Percentiles rank a stretch among this genome's conserved stretches.
Evolutionary conservation across 2,113 vertebrate genomes (phyloP).

Genomic region (Acanthisitta chloris): DNA sequence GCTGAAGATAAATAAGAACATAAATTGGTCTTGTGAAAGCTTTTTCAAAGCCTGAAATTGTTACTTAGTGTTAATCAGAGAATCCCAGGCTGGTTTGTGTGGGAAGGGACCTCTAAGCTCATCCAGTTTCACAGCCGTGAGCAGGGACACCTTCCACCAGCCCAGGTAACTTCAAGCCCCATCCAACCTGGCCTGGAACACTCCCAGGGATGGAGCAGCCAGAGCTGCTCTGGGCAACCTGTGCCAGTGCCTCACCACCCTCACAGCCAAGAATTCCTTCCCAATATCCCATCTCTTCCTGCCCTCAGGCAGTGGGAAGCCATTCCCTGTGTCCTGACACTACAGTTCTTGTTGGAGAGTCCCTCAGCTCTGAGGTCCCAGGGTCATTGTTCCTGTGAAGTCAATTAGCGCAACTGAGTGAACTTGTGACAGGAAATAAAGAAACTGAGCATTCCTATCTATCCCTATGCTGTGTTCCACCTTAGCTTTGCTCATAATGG

Average conservation of each 20-base stretch:
- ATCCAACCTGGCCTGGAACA: neutral
- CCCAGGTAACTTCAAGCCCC: neutral
- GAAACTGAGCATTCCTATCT: accelerated
- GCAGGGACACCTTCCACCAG: neutral
- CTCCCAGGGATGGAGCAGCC: neutral
- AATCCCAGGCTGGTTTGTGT: neutral
- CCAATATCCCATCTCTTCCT: neutral
- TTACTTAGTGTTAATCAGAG: neutral
- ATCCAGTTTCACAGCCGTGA: neutral
- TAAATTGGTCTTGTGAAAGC: neutral
- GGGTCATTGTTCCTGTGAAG: neutral
- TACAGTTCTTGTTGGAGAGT: neutral
- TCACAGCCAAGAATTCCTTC: neutral
- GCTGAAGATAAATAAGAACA: neutral
- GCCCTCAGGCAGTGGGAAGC: neutral
- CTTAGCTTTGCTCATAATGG: neutral
- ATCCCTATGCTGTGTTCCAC: accelerated
- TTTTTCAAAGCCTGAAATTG: neutral
- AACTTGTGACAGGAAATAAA: neutral
- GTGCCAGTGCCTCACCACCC: neutral
- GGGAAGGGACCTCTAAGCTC: neutral
- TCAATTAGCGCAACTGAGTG: neutral
- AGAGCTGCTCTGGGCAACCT: neutral
- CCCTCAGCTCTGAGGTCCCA: neutral
- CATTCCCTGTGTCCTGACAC: neutral